Evolutionary conservation across 2,888 invertebrate species (phyloP).

Genomic region (Leucophenga maculata): DNA sequence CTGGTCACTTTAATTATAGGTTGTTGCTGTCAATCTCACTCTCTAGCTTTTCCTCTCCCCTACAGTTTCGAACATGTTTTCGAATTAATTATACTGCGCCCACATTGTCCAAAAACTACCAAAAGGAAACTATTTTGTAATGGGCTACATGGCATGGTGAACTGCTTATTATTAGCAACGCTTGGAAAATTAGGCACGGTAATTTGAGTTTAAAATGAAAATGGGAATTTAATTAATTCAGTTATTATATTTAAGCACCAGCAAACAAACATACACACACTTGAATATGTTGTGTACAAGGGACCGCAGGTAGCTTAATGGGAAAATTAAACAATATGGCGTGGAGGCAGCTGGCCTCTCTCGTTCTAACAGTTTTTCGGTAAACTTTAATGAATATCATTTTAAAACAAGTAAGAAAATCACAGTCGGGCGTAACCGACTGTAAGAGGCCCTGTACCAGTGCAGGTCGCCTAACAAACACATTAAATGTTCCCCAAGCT

Average conservation of each 20-base stretch:
- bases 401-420: too few species aligned
- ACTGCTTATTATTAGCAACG: slow-evolving; percentile 9
- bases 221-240: slow-evolving; percentile 65
- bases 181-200: slow-evolving; percentile 24
- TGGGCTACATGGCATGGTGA: slow-evolving; percentile 6
- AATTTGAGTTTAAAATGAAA: slow-evolving; percentile 38
- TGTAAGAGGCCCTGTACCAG: too few species aligned
- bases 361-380: too few species aligned
- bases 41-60: not conserved
- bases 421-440: too few species aligned
- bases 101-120: slow-evolving; percentile 15
- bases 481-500: too few species aligned
- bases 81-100: slow-evolving; percentile 53
- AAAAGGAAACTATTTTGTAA: not conserved
- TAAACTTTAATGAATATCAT: too few species aligned
- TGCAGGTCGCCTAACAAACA: too few species aligned
- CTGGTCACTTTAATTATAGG: slow-evolving; percentile 19
- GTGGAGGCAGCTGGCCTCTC: too few species aligned
- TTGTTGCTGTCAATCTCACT: not conserved
- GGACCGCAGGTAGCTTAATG: too few species aligned
- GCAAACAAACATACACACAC: too few species aligned
- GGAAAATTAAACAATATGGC: too few species aligned
- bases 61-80: slow-evolving; percentile 12
- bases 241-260: slow-evolving; percentile 48
- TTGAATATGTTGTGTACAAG: too few species aligned